Evolutionary conservation across 2,113 vertebrate genomes (phyloP).

Genomic region (Alexandromys fortis): DNA sequence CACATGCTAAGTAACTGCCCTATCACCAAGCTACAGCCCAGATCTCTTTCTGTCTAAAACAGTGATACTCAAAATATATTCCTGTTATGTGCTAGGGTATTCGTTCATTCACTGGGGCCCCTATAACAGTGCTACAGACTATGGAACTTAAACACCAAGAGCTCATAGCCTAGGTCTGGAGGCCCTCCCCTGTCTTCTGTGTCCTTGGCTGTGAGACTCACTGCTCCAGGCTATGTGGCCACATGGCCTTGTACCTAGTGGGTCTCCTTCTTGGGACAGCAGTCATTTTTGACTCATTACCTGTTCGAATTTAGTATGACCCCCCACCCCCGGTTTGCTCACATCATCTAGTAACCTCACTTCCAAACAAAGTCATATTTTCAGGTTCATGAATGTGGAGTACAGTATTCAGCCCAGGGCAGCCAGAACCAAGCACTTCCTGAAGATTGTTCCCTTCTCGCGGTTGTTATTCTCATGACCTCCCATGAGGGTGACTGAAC

Average conservation of each 20-base stretch:
- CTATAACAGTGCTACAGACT: accelerated
- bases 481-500: accelerated
- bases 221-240: background rate
- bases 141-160: background rate
- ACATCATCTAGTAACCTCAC: background rate
- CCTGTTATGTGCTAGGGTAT: accelerated
- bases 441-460: accelerated
- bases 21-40: background rate
- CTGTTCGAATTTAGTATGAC: background rate
- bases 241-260: background rate
- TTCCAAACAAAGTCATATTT: background rate
- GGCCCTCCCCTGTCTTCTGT: background rate
- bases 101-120: accelerated
- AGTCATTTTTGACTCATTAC: background rate
- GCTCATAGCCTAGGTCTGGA: accelerated
- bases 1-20: background rate
- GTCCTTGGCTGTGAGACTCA: background rate
- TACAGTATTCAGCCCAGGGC: background rate
- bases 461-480: accelerated
- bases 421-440: background rate
- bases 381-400: background rate
- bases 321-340: background rate
- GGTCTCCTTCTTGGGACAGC: background rate
- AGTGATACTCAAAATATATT: accelerated
- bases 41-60: background rate